A percentile compares a stretch with the other conserved stretches of the same genome.
phyloP scores from a whole-genome alignment of 2,888 invertebrate species.

The Calliphora vomitoria region DNA sequence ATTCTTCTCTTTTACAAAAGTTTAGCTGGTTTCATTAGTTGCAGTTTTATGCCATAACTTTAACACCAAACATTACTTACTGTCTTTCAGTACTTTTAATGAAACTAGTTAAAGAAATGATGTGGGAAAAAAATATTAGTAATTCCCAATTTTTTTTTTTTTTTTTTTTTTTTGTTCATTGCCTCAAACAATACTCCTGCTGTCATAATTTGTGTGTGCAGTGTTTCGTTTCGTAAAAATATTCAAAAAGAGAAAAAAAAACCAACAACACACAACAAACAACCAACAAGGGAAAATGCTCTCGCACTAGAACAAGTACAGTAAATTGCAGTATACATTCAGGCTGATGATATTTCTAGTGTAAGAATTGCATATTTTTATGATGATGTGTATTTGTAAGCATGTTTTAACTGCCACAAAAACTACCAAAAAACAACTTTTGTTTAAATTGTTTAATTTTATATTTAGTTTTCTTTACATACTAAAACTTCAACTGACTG shows the following conservation, averaged over 20 bases:
- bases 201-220: slow-evolving; percentile 28
- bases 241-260: too few species aligned
- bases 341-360: slow-evolving; percentile 21
- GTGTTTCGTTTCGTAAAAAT: background rate
- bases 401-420: background rate
- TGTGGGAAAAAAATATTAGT: background rate
- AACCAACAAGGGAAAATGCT: background rate
- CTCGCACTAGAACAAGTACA: background rate
- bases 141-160: background rate
- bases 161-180: too few species aligned
- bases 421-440: slow-evolving; percentile 17
- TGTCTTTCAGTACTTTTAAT: slow-evolving; percentile 28
- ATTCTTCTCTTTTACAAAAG: background rate
- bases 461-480: slow-evolving; percentile 15
- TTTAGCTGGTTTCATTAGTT: slow-evolving; percentile 12
- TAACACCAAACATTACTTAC: background rate
- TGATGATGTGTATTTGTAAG: slow-evolving; percentile 13
- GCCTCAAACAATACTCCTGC: slow-evolving; percentile 1
- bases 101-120: slow-evolving; percentile 45
- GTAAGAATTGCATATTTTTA: slow-evolving; percentile 3
- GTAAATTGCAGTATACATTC: slow-evolving; percentile 34
- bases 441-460: slow-evolving; percentile 33
- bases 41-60: background rate
- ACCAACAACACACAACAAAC: background rate
- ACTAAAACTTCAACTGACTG: background rate